phyloP scores from a whole-genome alignment of 2,888 invertebrate genomes.

The Hirtodrosophila cameraria region DNA sequence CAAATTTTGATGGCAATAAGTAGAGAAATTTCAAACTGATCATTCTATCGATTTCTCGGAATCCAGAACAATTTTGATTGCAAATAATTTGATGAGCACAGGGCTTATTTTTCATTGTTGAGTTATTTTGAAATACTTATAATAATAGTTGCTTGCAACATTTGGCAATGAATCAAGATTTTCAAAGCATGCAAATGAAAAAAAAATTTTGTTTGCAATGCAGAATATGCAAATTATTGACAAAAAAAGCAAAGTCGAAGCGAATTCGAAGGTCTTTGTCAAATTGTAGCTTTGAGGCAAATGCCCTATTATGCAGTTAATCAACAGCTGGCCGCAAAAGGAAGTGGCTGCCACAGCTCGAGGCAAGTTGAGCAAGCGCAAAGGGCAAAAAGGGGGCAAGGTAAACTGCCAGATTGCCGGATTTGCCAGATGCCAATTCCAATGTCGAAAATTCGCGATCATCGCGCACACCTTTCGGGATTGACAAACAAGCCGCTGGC shows the following conservation, averaged over 20 bases:
- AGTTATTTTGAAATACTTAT: too few species aligned
- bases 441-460: slow-evolving; percentile 55
- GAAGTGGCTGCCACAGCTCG: slow-evolving; percentile 61
- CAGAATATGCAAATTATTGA: slow-evolving; percentile 37
- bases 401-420: slow-evolving; percentile 1
- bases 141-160: too few species aligned
- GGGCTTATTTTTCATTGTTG: too few species aligned
- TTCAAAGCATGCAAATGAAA: too few species aligned
- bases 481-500: slow-evolving; percentile 63
- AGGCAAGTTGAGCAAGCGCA: too few species aligned
- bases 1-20: too few species aligned
- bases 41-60: too few species aligned
- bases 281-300: neutral
- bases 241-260: neutral
- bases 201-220: neutral
- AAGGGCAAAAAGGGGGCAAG: too few species aligned
- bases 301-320: slow-evolving; percentile 66
- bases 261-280: slow-evolving; percentile 18
- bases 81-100: too few species aligned
- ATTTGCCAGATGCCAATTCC: slow-evolving; percentile 55
- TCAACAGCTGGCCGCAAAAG: slow-evolving; percentile 74
- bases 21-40: too few species aligned
- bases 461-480: slow-evolving; percentile 57
- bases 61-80: too few species aligned
- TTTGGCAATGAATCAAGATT: too few species aligned